Conservation (phyloP, 2,113 vertebrate genomes). For the Amblyornis subalaris region DNA sequence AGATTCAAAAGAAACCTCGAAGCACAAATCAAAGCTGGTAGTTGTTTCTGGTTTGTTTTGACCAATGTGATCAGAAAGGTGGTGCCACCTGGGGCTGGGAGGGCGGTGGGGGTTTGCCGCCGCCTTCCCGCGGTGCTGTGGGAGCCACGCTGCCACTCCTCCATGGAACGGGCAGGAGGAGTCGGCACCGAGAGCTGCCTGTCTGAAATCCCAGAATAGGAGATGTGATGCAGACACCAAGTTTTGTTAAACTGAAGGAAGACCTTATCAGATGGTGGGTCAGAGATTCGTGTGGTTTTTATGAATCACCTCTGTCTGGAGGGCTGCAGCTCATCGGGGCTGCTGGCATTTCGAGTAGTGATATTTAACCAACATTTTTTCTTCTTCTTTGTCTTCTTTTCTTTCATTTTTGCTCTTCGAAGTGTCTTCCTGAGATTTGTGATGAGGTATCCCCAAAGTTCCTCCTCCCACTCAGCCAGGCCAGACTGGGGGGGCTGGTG, state of each 20-base stretch:
- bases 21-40: not conserved
- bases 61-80: not conserved
- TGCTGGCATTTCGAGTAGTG: not conserved
- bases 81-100: not conserved
- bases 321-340: accelerated
- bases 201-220: not conserved
- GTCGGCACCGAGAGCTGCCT: not conserved
- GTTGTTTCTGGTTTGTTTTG: not conserved
- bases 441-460: not conserved
- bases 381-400: not conserved
- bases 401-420: not conserved
- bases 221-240: not conserved
- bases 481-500: not conserved
- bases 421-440: not conserved
- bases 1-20: not conserved
- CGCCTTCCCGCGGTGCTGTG: accelerated
- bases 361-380: not conserved
- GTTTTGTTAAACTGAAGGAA: not conserved
- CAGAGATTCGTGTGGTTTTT: accelerated
- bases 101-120: accelerated
- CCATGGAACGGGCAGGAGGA: not conserved
- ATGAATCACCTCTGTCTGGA: not conserved
- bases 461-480: not conserved
- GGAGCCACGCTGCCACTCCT: not conserved
- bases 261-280: not conserved